Evolutionary conservation across 2,797 vertebrate genomes (phyloP).

Genomic region (Ispidina picta): DNA sequence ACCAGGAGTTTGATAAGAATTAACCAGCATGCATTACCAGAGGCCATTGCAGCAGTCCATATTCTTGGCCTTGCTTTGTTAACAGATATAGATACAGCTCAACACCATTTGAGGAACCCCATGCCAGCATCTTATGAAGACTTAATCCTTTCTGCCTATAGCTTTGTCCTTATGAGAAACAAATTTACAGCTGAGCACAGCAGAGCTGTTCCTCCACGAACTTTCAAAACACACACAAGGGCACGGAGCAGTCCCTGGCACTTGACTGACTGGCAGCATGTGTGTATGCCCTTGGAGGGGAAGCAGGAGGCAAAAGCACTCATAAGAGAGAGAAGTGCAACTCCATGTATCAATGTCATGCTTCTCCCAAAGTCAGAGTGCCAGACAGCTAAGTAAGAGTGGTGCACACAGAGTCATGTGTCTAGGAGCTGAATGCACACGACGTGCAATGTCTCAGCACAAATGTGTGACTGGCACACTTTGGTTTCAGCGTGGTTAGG

Average conservation of each 20-base stretch:
- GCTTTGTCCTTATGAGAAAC: background rate
- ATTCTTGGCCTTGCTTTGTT: background rate
- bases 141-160: background rate
- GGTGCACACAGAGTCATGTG: rapidly evolving
- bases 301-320: background rate
- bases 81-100: background rate
- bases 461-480: background rate
- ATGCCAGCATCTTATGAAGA: background rate
- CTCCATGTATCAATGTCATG: rapidly evolving
- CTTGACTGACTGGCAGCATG: background rate
- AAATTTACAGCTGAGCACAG: background rate
- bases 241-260: background rate
- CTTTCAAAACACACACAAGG: background rate
- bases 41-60: background rate
- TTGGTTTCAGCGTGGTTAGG: background rate
- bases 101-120: background rate
- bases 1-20: background rate
- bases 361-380: background rate
- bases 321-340: background rate
- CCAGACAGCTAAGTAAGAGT: background rate
- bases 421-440: background rate
- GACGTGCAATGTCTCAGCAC: rapidly evolving
- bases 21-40: background rate
- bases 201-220: background rate
- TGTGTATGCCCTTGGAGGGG: rapidly evolving